Conservation (phyloP, 2,888 invertebrate species). For the Oegoconia quadripuncta region DNA sequence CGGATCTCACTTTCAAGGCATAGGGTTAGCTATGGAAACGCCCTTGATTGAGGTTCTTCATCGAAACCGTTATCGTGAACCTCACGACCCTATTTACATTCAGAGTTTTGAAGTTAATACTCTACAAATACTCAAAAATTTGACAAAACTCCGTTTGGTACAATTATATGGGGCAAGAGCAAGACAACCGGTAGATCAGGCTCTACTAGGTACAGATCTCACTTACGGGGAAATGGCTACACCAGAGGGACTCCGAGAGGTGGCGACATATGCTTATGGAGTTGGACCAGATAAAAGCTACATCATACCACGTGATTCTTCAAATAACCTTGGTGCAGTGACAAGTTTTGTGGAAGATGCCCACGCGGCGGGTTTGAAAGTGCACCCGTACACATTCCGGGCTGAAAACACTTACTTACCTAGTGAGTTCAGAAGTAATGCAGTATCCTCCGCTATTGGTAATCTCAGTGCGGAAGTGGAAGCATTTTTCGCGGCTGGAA, state of each 20-base stretch:
- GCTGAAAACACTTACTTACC: slow-evolving; percentile 62
- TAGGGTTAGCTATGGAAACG: slow-evolving; percentile 55
- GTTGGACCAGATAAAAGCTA: slow-evolving; percentile 64
- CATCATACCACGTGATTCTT: slow-evolving; percentile 55
- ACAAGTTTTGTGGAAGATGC: slow-evolving; percentile 59
- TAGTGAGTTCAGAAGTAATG: slow-evolving; percentile 43
- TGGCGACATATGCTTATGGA: slow-evolving; percentile 60
- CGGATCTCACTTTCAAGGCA: slow-evolving; percentile 48
- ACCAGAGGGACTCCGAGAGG: slow-evolving; percentile 49
- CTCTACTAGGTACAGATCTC: slow-evolving; percentile 35
- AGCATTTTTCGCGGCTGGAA: slow-evolving; percentile 54
- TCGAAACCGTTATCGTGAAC: slow-evolving; percentile 49
- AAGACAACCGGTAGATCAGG: slow-evolving; percentile 52
- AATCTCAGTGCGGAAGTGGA: slow-evolving; percentile 50
- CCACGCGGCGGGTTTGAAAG: slow-evolving; percentile 53
- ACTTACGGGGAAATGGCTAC: slow-evolving; percentile 63
- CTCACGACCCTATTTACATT: slow-evolving; percentile 55
- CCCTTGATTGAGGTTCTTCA: slow-evolving; percentile 50
- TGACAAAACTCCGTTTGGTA: slow-evolving; percentile 52
- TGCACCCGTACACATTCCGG: slow-evolving; percentile 67
- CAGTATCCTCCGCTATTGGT: slow-evolving; percentile 38
- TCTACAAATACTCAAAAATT: slow-evolving; percentile 51
- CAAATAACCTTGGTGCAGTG: slow-evolving; percentile 40
- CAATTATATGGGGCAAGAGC: slow-evolving; percentile 47
- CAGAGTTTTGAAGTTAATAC: slow-evolving; percentile 68